These are phyloP conservation scores for Acanthosoma haemorrhoidale DNA, from an alignment of 2,888 invertebrate genomes.

Conservation along the genomic window DNA sequence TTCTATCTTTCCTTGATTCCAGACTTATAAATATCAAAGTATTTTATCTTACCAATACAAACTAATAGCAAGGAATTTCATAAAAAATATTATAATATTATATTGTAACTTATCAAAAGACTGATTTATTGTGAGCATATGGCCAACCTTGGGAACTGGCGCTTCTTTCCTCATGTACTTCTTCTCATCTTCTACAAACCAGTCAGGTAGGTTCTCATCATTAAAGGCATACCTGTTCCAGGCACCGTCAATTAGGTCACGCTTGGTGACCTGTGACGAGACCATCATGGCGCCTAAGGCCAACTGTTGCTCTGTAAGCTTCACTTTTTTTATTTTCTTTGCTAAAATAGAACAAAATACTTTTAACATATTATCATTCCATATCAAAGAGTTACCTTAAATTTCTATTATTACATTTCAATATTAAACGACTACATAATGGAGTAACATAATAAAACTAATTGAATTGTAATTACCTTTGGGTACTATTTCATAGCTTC, in stretches of 20 bases:
- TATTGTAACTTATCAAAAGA: not conserved
- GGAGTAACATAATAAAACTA: not conserved
- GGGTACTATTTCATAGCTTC: conserved; percentile 65
- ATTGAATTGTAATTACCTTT: conserved; percentile 45
- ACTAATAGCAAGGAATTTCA: not conserved
- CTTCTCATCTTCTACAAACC: conserved; percentile 92
- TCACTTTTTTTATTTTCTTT: conserved; percentile 51
- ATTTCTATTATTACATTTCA: not conserved
- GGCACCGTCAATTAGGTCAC: conserved; percentile 83
- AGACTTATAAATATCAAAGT: too few species aligned
- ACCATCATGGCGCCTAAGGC: conserved; percentile 89
- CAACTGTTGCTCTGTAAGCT: conserved; percentile 77
- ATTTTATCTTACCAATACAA: too few species aligned
- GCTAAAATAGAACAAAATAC: conserved; percentile 45
- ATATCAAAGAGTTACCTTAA: not conserved
- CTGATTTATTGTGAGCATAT: not conserved
- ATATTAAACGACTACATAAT: too few species aligned
- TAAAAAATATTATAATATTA: not conserved
- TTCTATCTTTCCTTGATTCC: too few species aligned
- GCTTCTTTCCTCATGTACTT: conserved; percentile 79
- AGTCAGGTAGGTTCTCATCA: conserved; percentile 85
- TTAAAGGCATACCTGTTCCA: conserved; percentile 93
- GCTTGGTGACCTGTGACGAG: conserved; percentile 80
- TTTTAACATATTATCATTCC: not conserved
- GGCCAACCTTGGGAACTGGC: conserved; percentile 75